Evolutionary conservation across 37 sponge, comb jelly and placozoan species (phyloP), one percentile per base, ranked within the genome.

Genomic region (Eunapius fragilis): DNA sequence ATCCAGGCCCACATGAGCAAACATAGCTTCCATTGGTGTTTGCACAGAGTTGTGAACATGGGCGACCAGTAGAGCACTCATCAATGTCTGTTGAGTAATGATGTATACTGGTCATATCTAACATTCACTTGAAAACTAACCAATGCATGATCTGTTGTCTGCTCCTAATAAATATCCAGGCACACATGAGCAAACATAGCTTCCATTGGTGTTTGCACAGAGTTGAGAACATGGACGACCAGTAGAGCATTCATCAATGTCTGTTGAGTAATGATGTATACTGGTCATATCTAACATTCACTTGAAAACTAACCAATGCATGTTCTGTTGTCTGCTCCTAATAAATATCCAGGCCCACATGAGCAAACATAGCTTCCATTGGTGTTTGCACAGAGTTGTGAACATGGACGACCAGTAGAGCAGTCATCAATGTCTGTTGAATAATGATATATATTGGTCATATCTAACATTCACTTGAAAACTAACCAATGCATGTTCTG

Each of bases 121-220:
- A 41, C 6, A 41, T 9, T 41, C 6, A 41, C 3, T 41, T 41
- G 41, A 41, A n/a, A 41, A 41, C 41, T 41, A 41, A 41, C 41
- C 41, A 41, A 9, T 33, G 28, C 79, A 78, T 25, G 28, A 41
- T 27, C 41, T 36, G 25, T 28, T 28, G 28, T 70, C 37, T 13
- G 13, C 79, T 12, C 48, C 13, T 37, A 78, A 10, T 5, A 25
- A 7, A 38, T 78, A 78, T 37, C 79, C 79, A 37, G 79, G 36
- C 41, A 12, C 10, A 83, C 83, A 83, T 12, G 74, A 72, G 37
- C 83, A 83, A n/a, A 24, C 3, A 6, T 71, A 83, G 36, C 72
- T 71, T 24, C 83, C 83, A 37, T 69, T 26, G n/a, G 45, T 83
- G 69, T 83, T 83, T 69, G n/a, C 35, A 32, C 83, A 83, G n/a